Conservation (phyloP, 2,797 vertebrate species). For the Acanthiza pusilla region DNA sequence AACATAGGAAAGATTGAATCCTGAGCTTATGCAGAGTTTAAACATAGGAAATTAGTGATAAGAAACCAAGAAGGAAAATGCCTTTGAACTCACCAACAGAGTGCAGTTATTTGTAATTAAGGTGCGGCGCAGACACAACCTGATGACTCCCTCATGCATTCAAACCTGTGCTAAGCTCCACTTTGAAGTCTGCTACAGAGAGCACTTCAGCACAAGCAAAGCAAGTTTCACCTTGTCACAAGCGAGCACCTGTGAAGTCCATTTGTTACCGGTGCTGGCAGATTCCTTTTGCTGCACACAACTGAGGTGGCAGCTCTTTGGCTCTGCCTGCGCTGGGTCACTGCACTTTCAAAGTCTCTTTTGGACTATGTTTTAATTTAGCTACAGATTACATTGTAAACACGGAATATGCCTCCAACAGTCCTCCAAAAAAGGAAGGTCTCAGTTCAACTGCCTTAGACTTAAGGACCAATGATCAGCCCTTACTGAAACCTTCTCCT, state of each 20-base stretch:
- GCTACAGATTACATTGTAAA: not conserved
- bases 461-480: not conserved
- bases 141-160: not conserved
- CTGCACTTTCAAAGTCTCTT: not conserved
- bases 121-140: not conserved
- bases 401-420: fast-evolving
- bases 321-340: not conserved
- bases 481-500: not conserved
- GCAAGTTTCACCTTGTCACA: not conserved
- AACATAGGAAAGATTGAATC: not conserved
- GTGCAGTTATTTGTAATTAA: not conserved
- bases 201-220: not conserved
- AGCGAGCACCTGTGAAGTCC: not conserved
- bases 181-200: not conserved
- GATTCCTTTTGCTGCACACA: not conserved
- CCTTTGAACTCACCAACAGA: not conserved
- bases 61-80: not conserved
- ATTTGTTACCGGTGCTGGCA: not conserved
- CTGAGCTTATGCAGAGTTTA: not conserved
- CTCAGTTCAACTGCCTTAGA: not conserved
- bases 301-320: not conserved
- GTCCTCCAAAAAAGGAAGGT: not conserved
- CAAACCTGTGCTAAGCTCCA: not conserved
- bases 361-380: not conserved
- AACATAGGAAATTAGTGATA: not conserved